Percentiles rank a stretch among this genome's conserved stretches.
phyloP scores from a whole-genome alignment of 2,888 invertebrate genomes.

The Seira ritae region DNA sequence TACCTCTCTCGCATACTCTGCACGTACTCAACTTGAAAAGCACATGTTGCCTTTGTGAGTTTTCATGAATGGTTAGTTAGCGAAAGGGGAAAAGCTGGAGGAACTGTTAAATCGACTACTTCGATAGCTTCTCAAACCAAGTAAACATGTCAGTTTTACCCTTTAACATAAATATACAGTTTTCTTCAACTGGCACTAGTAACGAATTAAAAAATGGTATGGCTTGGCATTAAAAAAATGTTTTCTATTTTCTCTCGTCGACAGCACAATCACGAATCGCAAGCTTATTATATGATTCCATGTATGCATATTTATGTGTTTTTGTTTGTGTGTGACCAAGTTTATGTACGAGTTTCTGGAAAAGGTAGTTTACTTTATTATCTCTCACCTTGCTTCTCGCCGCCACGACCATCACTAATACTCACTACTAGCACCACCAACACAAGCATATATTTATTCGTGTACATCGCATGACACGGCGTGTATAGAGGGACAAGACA shows the following conservation, averaged over 20 bases:
- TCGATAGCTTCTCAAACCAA: too few relatives aligned
- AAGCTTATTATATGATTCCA: neutral
- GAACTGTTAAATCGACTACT: too few relatives aligned
- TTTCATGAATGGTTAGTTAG: too few relatives aligned
- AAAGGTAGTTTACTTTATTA: constrained; percentile 1
- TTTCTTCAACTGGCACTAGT: too few relatives aligned
- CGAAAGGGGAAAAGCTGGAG: too few relatives aligned
- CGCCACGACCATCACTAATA: neutral
- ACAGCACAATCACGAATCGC: neutral
- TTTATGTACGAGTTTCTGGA: neutral
- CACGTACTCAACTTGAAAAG: too few relatives aligned
- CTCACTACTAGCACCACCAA: neutral
- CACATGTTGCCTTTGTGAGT: too few relatives aligned
- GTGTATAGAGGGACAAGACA: constrained; percentile 1
- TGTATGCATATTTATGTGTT: neutral
- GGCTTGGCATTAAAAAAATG: neutral
- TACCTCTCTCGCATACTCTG: too few relatives aligned
- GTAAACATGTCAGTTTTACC: too few relatives aligned
- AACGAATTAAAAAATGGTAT: too few relatives aligned
- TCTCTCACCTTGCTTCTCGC: constrained; percentile 5
- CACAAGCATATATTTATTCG: neutral
- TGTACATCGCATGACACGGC: neutral
- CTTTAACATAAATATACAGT: too few relatives aligned
- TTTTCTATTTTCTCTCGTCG: neutral
- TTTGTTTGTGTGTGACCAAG: neutral